Evolutionary conservation across 2,113 vertebrate genomes (phyloP).

Genomic region (Malurus cyaneus): DNA sequence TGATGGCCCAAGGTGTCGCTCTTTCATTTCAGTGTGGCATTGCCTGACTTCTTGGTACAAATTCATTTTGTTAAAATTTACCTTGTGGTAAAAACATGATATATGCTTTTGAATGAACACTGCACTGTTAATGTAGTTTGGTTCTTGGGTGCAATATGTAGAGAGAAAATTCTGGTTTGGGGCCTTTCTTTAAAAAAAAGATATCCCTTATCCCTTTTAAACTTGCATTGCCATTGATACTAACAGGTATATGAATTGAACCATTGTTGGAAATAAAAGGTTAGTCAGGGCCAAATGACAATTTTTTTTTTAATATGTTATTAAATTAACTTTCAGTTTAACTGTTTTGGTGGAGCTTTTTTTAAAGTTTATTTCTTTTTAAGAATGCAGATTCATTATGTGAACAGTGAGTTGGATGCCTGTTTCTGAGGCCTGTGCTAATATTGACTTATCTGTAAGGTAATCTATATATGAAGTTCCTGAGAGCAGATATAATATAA

Average conservation of each 20-base stretch:
- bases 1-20: neutral
- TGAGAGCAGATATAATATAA: neutral
- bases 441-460: neutral
- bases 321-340: constrained; percentile 12
- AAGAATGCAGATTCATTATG: neutral
- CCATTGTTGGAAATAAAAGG: neutral
- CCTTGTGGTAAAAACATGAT: neutral
- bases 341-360: neutral
- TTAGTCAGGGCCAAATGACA: neutral
- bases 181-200: neutral
- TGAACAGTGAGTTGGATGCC: neutral
- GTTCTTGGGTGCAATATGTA: neutral
- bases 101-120: neutral
- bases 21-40: neutral
- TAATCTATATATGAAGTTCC: neutral
- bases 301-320: neutral
- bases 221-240: neutral
- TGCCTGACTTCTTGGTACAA: neutral
- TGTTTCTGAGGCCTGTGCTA: neutral
- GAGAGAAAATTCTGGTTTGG: neutral
- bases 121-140: neutral
- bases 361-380: neutral
- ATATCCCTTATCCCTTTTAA: neutral
- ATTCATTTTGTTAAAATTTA: neutral
- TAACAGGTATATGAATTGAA: neutral